phyloP scores from a whole-genome alignment of 2,113 vertebrate genomes.

The Cottus gobio region DNA sequence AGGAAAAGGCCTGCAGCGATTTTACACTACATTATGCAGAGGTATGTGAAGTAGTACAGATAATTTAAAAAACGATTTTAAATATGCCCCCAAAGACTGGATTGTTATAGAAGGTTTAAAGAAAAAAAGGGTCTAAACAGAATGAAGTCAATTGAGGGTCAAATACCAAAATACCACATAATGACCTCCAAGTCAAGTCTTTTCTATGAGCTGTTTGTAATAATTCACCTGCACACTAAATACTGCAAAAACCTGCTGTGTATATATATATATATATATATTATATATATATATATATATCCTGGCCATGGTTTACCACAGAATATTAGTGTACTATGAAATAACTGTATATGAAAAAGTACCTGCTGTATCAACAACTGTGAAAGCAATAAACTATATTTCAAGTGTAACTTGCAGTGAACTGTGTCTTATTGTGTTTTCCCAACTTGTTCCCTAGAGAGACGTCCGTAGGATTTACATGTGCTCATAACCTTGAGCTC shows the following conservation, averaged over 20 bases:
- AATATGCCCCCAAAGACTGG: constrained; percentile 7
- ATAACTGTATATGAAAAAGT: neutral
- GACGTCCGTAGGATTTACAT: neutral
- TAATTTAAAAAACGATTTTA: constrained; percentile 18
- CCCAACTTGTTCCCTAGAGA: neutral
- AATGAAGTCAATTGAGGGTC: constrained; percentile 53
- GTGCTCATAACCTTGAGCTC: neutral
- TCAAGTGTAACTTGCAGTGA: neutral
- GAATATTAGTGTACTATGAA: neutral
- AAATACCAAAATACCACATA: constrained; percentile 52
- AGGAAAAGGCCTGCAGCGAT: constrained; percentile 36
- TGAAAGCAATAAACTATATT: constrained; percentile 35
- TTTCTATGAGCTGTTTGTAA: constrained; percentile 14
- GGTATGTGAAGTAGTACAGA: constrained; percentile 28
- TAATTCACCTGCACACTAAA: neutral
- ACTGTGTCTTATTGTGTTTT: constrained; percentile 8
- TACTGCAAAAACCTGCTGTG: neutral
- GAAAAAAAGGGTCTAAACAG: constrained; percentile 12
- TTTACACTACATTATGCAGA: constrained; percentile 34
- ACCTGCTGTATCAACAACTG: neutral
- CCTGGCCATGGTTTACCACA: neutral
- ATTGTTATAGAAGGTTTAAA: constrained; percentile 25
- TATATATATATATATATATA: constrained; percentile 5
- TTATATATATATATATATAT: too few species aligned
- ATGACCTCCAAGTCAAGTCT: constrained; percentile 35